Base-by-base conservation (phyloP, 1,140 invertebrate genomes). In the Diabrotica undecimpunctata region DNA sequence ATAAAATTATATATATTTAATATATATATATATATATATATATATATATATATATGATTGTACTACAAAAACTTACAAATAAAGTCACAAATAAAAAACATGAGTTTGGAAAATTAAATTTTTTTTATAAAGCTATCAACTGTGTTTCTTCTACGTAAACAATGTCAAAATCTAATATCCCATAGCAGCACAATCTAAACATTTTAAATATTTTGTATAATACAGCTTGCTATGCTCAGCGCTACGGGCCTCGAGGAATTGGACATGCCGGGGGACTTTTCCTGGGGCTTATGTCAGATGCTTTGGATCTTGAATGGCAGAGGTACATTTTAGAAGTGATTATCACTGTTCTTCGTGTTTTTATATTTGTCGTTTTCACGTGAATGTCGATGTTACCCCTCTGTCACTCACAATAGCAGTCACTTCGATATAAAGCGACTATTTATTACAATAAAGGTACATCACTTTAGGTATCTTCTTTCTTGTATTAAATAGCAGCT, bases 231-330 rank as follows among this genome's bases (percentile, higher is more conserved):
- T 90, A 90, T 83, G 84, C 87, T 73, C 87, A 89, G 82, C 90
- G 88, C 79, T 95, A 86, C 83, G 93, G 93, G 70, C 92, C 93
- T 66, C 90, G 94, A 80, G 94, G 94, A 68, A 90, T 94, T 80
- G 94, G 94, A 72, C 94, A 94, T 80, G 90, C 91, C 58, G 86
- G 89, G 70, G 91, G 91, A 72, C 90, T 89, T 69, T 83, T 85
- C 73, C 80, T 88, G 72, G 86, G 86, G 66, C 81, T 88, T 71
- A 87, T 86, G 80, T 87, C 84, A 77, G 87, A 88, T 82, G 83
- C 86, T 78, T 84, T 80, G 80, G 85, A 86, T 77, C 64, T 78
- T 77, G 85, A 87, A 74, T 84, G 83, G 81, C 85, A 87, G 81
- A 85, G 85, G 84, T 85, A 84, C 38, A 37, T 54, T 62, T 38